phyloP scores from a whole-genome alignment of 2,113 vertebrate species.

The crab-eating macaque (Macaca fascicularis) region DNA sequence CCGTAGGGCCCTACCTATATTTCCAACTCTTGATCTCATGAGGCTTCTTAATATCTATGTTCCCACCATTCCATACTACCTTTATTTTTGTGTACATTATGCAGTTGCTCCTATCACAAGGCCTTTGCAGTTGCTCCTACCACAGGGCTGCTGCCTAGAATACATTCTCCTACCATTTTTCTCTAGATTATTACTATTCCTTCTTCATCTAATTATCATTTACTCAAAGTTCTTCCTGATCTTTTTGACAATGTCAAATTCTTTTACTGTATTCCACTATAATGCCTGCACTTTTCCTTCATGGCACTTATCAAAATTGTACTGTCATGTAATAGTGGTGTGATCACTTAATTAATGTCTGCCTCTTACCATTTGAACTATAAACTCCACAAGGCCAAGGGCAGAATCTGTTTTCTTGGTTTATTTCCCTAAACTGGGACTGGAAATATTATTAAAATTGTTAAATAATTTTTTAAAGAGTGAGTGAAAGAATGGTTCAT shows the following conservation, averaged over 20 bases:
- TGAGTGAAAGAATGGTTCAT: background rate
- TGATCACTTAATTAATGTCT: background rate
- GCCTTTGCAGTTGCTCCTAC: background rate
- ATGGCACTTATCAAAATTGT: background rate
- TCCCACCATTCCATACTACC: no score
- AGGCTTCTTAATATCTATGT: background rate
- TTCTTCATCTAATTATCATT: background rate
- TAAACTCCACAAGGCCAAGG: background rate
- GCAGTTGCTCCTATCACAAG: no score
- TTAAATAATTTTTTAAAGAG: background rate
- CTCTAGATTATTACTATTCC: background rate
- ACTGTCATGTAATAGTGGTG: background rate
- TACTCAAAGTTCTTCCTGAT: background rate
- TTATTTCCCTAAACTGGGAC: background rate
- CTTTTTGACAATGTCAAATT: background rate
- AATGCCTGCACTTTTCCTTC: background rate
- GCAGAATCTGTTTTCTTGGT: background rate
- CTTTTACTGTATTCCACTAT: background rate
- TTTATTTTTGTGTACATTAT: no score
- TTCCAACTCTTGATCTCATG: background rate
- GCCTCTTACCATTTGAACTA: background rate
- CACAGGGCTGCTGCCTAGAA: background rate
- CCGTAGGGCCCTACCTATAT: background rate
- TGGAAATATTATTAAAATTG: background rate
- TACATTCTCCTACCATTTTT: background rate